phyloP scores from a whole-genome alignment of 2,888 invertebrate species.

The Callimorpha dominula region DNA sequence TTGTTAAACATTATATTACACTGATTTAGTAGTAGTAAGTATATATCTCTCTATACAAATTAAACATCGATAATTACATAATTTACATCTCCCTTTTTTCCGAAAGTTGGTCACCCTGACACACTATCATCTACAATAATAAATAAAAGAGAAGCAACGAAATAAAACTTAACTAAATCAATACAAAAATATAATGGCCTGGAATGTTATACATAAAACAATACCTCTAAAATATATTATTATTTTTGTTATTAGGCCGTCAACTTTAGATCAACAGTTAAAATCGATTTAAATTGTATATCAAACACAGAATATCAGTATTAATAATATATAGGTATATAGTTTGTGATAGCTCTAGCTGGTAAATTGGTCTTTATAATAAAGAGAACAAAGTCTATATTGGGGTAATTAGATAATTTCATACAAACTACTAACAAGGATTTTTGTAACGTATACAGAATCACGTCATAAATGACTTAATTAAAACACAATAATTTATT shows the following conservation, averaged over 20 bases:
- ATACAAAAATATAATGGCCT: slow-evolving; percentile 48
- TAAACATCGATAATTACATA: slow-evolving; percentile 66
- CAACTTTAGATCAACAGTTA: slow-evolving; percentile 8
- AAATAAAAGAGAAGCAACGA: slow-evolving; percentile 28
- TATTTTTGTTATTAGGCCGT: slow-evolving; percentile 19
- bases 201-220: slow-evolving; percentile 58
- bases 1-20: slow-evolving; percentile 77
- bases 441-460: slow-evolving; percentile 29
- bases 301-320: slow-evolving; percentile 22
- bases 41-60: slow-evolving; percentile 83
- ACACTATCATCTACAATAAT: slow-evolving; percentile 24
- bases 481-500: not conserved
- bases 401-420: slow-evolving; percentile 18
- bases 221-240: slow-evolving; percentile 49
- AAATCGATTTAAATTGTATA: slow-evolving; percentile 28
- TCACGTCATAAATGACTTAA: not conserved
- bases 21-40: slow-evolving; percentile 62
- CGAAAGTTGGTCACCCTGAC: slow-evolving; percentile 37
- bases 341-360: not conserved
- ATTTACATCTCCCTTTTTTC: slow-evolving; percentile 60
- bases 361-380: slow-evolving; percentile 27
- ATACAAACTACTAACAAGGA: slow-evolving; percentile 6
- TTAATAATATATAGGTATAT: slow-evolving; percentile 18
- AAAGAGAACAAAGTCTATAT: slow-evolving; percentile 20
- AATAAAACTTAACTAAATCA: slow-evolving; percentile 37